Evolutionary conservation across 1,140 invertebrate genomes (phyloP).

Genomic region (Cyclina sinensis): DNA sequence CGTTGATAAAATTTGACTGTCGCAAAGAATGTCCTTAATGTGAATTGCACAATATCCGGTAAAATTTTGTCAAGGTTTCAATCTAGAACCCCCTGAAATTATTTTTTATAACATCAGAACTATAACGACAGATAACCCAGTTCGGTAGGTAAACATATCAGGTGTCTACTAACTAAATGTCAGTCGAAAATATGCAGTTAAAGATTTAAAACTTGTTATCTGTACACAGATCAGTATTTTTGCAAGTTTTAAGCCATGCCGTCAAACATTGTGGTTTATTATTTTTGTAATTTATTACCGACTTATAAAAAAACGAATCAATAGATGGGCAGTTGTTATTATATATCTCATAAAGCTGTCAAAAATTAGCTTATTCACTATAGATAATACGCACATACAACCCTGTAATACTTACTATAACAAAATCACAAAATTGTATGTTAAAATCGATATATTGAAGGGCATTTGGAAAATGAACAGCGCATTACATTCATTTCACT

Average conservation of each 20-base stretch:
- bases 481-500: background rate
- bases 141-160: constrained; percentile 21
- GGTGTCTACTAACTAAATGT: background rate
- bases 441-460: background rate
- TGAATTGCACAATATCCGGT: background rate
- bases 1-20: background rate
- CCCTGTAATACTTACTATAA: too few species aligned
- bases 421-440: too few species aligned
- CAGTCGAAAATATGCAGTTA: constrained; percentile 8
- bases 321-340: background rate
- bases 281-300: background rate
- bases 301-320: background rate
- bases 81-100: background rate
- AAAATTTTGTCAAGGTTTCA: background rate
- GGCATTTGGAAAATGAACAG: background rate
- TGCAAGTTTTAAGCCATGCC: background rate
- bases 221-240: background rate
- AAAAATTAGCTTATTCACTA: too few species aligned
- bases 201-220: background rate
- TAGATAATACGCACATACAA: too few species aligned
- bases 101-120: constrained; percentile 7
- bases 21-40: background rate
- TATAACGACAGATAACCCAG: background rate
- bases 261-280: background rate
- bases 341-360: background rate